These are phyloP conservation scores for Notiomystis cincta DNA, from an alignment of 2,113 vertebrate species.

Conservation along the genomic window DNA sequence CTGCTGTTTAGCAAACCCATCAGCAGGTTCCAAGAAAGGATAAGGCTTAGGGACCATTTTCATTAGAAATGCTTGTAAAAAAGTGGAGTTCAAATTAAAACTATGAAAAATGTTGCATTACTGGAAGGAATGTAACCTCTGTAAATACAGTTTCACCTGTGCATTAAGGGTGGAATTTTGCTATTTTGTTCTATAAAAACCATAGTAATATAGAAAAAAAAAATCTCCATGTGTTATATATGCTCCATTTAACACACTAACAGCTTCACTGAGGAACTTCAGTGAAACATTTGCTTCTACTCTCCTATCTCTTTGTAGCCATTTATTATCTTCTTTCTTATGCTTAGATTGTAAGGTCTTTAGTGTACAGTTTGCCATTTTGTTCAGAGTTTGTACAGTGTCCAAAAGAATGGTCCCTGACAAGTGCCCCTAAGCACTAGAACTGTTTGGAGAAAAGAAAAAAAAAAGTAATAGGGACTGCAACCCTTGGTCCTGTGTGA, in stretches of 20 bases:
- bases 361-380: background rate
- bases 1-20: background rate
- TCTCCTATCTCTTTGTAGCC: background rate
- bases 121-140: background rate
- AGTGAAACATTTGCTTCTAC: background rate
- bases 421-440: background rate
- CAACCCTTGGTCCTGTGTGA: background rate
- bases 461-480: background rate
- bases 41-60: background rate
- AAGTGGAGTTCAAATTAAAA: background rate
- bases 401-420: background rate
- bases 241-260: background rate
- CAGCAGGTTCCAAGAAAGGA: background rate
- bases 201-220: background rate
- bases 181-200: background rate
- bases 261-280: background rate
- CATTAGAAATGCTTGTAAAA: background rate
- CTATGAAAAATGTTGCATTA: background rate
- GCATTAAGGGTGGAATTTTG: background rate
- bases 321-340: background rate
- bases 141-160: conserved; percentile 8
- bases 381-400: background rate
- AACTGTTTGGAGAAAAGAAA: background rate
- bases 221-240: background rate
- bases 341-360: background rate